phyloP scores from a whole-genome alignment of 2,888 invertebrate species.

The Leucozona laternaria region DNA sequence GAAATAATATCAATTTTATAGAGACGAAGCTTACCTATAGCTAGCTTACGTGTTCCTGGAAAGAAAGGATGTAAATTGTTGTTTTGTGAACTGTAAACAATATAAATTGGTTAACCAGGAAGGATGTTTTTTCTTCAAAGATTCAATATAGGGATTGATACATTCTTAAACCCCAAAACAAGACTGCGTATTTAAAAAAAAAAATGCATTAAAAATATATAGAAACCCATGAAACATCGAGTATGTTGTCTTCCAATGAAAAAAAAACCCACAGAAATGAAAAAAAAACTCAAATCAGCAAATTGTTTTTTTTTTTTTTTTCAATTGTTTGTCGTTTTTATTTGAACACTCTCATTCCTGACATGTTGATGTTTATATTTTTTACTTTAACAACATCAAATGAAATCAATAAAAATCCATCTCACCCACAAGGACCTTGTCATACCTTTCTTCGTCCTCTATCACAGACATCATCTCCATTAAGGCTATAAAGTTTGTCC shows the following conservation, averaged over 20 bases:
- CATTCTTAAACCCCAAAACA: background rate
- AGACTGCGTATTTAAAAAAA: background rate
- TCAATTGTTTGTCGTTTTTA: conserved; percentile 20
- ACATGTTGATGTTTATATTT: conserved; percentile 22
- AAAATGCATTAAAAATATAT: conserved; percentile 3
- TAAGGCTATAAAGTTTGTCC: conserved; percentile 68
- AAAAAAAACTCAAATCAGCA: conserved; percentile 17
- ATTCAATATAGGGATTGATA: background rate
- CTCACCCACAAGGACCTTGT: conserved; percentile 26
- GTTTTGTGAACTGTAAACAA: conserved; percentile 11
- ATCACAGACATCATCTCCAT: conserved; percentile 71
- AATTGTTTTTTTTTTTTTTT: conserved; percentile 2
- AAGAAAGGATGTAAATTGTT: conserved; percentile 5
- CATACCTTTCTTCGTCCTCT: conserved; percentile 65
- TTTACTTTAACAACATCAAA: conserved; percentile 40
- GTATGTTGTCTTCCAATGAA: background rate
- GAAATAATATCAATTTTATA: conserved; percentile 54
- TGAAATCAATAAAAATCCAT: conserved; percentile 62
- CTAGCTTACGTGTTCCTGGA: background rate
- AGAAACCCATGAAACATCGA: background rate
- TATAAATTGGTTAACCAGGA: conserved; percentile 2
- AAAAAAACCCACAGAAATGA: background rate
- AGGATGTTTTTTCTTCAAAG: background rate
- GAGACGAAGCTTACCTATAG: conserved; percentile 1
- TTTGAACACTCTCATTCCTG: conserved; percentile 3